Evolutionary conservation across 2,888 invertebrate species (phyloP).

Genomic region (Norana najaformis): DNA sequence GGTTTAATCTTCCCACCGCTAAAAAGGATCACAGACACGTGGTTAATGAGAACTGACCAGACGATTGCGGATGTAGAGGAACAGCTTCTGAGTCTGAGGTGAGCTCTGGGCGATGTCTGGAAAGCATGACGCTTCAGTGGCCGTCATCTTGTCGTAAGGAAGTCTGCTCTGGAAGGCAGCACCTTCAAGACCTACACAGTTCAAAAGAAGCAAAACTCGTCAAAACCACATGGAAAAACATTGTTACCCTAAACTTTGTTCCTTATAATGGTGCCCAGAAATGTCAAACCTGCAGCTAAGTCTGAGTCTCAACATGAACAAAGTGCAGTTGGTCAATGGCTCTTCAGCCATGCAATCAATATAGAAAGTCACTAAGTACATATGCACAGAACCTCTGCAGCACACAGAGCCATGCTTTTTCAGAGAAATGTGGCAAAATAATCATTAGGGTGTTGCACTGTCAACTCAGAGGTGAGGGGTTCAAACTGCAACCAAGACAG

Average conservation of each 20-base stretch:
- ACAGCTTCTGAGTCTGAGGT: slow-evolving; percentile 81
- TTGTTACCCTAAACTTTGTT: neutral
- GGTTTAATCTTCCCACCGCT: too few species aligned
- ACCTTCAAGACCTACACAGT: slow-evolving; percentile 69
- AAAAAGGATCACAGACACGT: neutral
- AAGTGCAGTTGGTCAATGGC: neutral
- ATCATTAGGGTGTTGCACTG: neutral
- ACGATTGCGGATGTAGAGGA: slow-evolving; percentile 86
- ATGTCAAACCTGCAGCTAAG: neutral
- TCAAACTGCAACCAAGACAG: neutral
- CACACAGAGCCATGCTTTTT: neutral
- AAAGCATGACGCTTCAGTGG: slow-evolving; percentile 89
- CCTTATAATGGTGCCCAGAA: too few species aligned
- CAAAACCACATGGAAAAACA: neutral
- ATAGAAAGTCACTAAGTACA: neutral
- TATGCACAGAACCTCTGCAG: neutral
- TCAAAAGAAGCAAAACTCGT: neutral
- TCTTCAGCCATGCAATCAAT: neutral
- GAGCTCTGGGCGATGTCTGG: slow-evolving; percentile 85
- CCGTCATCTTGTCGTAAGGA: slow-evolving; percentile 91
- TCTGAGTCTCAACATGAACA: neutral
- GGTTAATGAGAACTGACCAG: slow-evolving; percentile 67
- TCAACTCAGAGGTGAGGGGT: neutral
- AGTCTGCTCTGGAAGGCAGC: slow-evolving; percentile 75
- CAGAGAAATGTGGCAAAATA: neutral